These are phyloP conservation scores for Dermatophagoides farinae DNA, from an alignment of 1,140 invertebrate species.

Conservation along the genomic window DNA sequence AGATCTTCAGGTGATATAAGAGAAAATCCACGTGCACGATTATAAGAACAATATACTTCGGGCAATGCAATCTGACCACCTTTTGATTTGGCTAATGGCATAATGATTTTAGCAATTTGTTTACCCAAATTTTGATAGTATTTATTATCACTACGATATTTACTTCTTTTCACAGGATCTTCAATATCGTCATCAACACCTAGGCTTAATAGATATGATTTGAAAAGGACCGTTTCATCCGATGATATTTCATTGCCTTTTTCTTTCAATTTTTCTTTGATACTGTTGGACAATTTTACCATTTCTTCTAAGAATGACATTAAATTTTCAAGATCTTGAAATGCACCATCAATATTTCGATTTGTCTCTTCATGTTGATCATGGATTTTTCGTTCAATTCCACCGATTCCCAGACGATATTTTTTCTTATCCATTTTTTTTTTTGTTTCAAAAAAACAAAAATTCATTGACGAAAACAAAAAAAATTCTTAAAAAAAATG, in stretches of 20 bases:
- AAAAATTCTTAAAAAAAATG: not conserved
- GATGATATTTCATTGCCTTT: slow-evolving; percentile 88
- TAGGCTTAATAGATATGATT: slow-evolving; percentile 82
- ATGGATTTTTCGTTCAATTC: slow-evolving; percentile 77
- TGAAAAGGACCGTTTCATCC: slow-evolving; percentile 88
- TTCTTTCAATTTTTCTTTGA: slow-evolving; percentile 79
- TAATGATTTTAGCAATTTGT: slow-evolving; percentile 60
- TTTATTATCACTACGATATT: slow-evolving; percentile 59
- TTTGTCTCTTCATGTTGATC: slow-evolving; percentile 73
- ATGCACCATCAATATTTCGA: slow-evolving; percentile 71
- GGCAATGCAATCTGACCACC: slow-evolving; percentile 90
- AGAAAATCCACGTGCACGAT: slow-evolving; percentile 40
- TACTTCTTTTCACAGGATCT: slow-evolving; percentile 78
- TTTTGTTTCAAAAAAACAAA: too few species aligned
- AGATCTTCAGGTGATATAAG: slow-evolving; percentile 83
- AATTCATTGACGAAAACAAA: too few species aligned
- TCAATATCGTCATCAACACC: slow-evolving; percentile 47
- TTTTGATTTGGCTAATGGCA: slow-evolving; percentile 57
- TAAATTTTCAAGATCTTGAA: slow-evolving; percentile 80
- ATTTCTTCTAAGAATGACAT: slow-evolving; percentile 95
- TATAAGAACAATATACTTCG: slow-evolving; percentile 89
- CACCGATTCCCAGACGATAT: slow-evolving; percentile 62
- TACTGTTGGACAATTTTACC: slow-evolving; percentile 73
- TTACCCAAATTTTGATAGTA: slow-evolving; percentile 70
- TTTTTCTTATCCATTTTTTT: slow-evolving; percentile 7